Evolutionary conservation across 2,797 vertebrate species (phyloP).

Genomic region (Mus caroli): DNA sequence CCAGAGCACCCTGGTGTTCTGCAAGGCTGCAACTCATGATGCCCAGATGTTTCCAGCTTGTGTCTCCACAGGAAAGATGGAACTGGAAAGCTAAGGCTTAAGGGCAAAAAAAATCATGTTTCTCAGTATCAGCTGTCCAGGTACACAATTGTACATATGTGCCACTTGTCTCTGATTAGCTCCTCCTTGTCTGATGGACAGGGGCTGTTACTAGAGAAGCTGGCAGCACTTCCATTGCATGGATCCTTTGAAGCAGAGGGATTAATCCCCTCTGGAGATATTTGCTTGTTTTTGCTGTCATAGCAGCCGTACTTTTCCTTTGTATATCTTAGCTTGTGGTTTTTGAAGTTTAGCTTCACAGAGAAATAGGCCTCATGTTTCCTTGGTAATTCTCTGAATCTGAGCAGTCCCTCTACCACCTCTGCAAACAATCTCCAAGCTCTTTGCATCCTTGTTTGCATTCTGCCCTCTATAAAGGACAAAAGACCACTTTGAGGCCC

Average conservation of each 20-base stretch:
- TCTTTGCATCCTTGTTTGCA: constrained; percentile 2
- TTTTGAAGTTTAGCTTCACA: constrained; percentile 83
- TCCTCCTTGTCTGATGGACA: constrained; percentile 63
- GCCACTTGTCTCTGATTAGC: constrained; percentile 40
- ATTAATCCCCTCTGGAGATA: constrained; percentile 82
- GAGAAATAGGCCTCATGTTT: constrained; percentile 73
- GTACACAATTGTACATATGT: rapidly evolving
- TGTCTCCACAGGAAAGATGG: neutral
- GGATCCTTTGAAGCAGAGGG: constrained; percentile 80
- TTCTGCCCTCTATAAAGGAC: neutral
- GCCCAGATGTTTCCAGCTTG: neutral
- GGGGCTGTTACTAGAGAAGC: constrained; percentile 64
- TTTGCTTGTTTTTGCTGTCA: constrained; percentile 82
- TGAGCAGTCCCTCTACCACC: neutral
- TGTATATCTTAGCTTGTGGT: constrained; percentile 78
- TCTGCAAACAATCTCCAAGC: neutral
- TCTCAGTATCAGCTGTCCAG: neutral
- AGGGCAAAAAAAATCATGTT: neutral
- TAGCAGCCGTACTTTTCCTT: constrained; percentile 79
- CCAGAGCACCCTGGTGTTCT: rapidly evolving
- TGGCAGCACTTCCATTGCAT: constrained; percentile 73
- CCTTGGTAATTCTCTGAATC: constrained; percentile 73
- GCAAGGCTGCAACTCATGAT: no score
- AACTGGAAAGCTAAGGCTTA: constrained; percentile 38
- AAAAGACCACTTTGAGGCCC: neutral